Evolutionary conservation across 2,888 invertebrate species (phyloP).

Genomic region (Acronicta alni): DNA sequence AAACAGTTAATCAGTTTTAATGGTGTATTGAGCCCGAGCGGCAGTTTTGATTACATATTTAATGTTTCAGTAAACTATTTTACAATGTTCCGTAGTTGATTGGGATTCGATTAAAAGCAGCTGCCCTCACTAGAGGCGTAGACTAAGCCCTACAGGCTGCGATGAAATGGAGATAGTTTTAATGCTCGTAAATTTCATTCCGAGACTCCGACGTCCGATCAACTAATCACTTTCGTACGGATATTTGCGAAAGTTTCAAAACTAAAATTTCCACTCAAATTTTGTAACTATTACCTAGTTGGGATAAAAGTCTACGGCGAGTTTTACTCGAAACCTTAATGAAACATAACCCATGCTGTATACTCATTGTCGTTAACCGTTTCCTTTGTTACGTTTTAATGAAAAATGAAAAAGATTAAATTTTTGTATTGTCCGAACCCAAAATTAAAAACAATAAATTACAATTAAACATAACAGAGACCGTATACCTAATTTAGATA

Average conservation of each 20-base stretch:
- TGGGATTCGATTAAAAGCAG: constrained; percentile 86
- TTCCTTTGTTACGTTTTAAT: neutral
- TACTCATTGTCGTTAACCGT: neutral
- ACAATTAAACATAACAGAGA: constrained; percentile 14
- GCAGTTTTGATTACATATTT: constrained; percentile 80
- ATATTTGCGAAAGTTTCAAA: constrained; percentile 76
- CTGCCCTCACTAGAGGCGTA: constrained; percentile 73
- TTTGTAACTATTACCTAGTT: constrained; percentile 35
- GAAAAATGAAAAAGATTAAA: neutral
- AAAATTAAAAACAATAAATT: constrained; percentile 23
- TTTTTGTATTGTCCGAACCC: neutral
- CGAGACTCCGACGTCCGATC: constrained; percentile 76
- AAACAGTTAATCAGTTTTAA: constrained; percentile 76
- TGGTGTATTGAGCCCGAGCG: constrained; percentile 69
- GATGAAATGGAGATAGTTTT: constrained; percentile 87
- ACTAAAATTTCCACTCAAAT: constrained; percentile 65
- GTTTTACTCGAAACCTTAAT: constrained; percentile 1
- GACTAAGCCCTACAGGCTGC: constrained; percentile 75
- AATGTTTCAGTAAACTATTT: constrained; percentile 83
- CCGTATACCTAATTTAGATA: constrained; percentile 27
- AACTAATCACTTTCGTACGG: constrained; percentile 80
- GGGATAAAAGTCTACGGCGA: constrained; percentile 3
- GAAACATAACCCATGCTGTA: neutral
- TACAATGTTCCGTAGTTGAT: constrained; percentile 81
- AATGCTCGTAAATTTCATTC: constrained; percentile 86